Percentiles rank a stretch among this genome's conserved stretches.
These are phyloP conservation scores for Mylabris sibirica DNA, from an alignment of 2,888 invertebrate genomes.

Conservation along the genomic window DNA sequence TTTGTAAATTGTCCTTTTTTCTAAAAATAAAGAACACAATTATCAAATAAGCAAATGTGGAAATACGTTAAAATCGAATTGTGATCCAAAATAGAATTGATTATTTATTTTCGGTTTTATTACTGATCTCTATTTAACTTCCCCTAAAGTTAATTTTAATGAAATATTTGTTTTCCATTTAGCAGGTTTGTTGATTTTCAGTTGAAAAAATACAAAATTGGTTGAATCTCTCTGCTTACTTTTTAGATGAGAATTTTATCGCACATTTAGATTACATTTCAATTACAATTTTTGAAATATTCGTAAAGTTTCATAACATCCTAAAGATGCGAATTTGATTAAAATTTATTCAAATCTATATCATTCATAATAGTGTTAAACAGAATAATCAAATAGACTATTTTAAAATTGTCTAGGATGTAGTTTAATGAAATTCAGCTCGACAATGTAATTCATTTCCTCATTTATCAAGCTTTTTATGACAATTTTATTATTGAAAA, in stretches of 20 bases:
- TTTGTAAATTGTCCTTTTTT: too few relatives aligned
- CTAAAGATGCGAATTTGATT: neutral
- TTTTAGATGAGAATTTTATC: neutral
- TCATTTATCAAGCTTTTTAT: neutral
- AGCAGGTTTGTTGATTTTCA: neutral
- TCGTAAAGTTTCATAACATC: neutral
- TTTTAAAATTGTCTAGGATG: neutral
- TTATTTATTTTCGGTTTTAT: neutral
- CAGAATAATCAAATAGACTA: neutral
- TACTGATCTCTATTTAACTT: neutral
- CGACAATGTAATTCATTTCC: neutral
- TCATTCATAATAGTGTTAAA: neutral
- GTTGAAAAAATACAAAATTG: neutral
- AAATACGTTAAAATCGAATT: too few relatives aligned
- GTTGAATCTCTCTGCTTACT: neutral
- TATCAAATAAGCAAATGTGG: too few relatives aligned
- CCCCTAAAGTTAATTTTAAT: neutral
- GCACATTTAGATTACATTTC: neutral
- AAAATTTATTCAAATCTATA: constrained; percentile 2
- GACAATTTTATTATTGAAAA: neutral
- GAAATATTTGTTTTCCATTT: neutral
- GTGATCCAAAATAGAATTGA: neutral
- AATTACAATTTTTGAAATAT: neutral
- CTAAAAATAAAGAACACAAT: too few relatives aligned
- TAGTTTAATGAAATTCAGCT: neutral